These are phyloP conservation scores for Phorcus lineatus DNA, from an alignment of 2,888 invertebrate genomes.

Conservation along the genomic window DNA sequence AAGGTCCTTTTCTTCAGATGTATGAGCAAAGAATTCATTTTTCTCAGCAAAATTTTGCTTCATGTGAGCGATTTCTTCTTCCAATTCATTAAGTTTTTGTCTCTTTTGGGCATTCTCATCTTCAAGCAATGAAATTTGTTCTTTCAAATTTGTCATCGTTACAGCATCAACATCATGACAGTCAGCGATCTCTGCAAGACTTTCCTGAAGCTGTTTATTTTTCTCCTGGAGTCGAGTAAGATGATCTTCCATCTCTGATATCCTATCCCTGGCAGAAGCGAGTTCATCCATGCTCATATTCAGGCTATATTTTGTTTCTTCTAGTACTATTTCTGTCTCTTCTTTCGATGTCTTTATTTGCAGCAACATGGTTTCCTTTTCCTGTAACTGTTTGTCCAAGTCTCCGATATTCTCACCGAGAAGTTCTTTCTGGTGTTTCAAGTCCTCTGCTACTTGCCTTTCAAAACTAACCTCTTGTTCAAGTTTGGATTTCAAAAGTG, in stretches of 20 bases:
- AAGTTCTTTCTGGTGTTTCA: neutral
- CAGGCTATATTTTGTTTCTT: neutral
- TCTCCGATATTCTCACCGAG: neutral
- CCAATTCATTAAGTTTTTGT: neutral
- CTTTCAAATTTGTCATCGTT: neutral
- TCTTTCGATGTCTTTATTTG: neutral
- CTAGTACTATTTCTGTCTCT: neutral
- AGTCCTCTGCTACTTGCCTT: neutral
- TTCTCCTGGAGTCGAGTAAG: conserved; percentile 18
- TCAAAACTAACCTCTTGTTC: neutral
- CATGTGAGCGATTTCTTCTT: neutral
- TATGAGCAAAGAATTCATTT: neutral
- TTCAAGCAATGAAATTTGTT: neutral
- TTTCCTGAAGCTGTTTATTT: conserved; percentile 1
- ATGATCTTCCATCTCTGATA: conserved; percentile 29
- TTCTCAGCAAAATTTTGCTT: too few relatives aligned
- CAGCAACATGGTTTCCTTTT: neutral
- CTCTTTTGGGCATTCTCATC: neutral
- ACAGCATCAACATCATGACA: neutral
- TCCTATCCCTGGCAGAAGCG: conserved; percentile 18
- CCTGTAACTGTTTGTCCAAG: neutral
- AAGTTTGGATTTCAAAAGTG: neutral
- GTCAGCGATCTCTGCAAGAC: neutral
- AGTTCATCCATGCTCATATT: neutral
- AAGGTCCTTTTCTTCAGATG: conserved; percentile 10